phyloP scores from a whole-genome alignment of 2,888 invertebrate species.

The Unio delphinus region DNA sequence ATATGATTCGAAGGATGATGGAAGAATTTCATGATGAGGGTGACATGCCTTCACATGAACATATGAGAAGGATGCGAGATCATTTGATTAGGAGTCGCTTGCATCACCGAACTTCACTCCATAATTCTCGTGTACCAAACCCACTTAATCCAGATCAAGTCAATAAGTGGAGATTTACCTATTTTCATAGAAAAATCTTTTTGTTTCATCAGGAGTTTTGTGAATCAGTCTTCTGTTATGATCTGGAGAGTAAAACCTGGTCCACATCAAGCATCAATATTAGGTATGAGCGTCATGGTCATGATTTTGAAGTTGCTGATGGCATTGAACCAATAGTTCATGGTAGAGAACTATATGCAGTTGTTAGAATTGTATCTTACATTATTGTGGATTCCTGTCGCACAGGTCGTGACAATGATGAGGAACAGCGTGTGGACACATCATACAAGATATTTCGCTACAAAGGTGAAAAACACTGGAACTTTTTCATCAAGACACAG shows the following conservation, averaged over 20 bases:
- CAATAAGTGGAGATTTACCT: slow-evolving; percentile 10
- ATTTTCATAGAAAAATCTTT: slow-evolving; percentile 9
- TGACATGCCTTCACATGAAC: neutral
- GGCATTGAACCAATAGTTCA: slow-evolving; percentile 13
- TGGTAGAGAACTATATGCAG: slow-evolving; percentile 14
- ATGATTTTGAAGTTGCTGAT: slow-evolving; percentile 6
- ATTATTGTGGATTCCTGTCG: too few species aligned
- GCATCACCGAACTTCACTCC: neutral
- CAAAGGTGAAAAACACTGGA: too few species aligned
- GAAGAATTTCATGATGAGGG: slow-evolving; percentile 8
- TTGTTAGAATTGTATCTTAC: slow-evolving; percentile 7
- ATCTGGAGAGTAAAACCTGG: slow-evolving; percentile 8
- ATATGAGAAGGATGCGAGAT: slow-evolving; percentile 8
- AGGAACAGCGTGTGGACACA: too few species aligned
- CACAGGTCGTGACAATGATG: too few species aligned
- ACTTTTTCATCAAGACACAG: too few species aligned
- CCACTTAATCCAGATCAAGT: slow-evolving; percentile 3
- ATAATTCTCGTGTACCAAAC: neutral
- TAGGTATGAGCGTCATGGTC: neutral
- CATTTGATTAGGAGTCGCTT: neutral
- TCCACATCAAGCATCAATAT: slow-evolving; percentile 1
- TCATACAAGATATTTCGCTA: too few species aligned
- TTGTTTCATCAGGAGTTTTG: slow-evolving; percentile 10
- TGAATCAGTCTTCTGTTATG: slow-evolving; percentile 12
- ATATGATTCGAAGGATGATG: slow-evolving; percentile 14